Evolutionary conservation across 2,888 invertebrate species (phyloP).

Genomic region (Oasisia sp.): DNA sequence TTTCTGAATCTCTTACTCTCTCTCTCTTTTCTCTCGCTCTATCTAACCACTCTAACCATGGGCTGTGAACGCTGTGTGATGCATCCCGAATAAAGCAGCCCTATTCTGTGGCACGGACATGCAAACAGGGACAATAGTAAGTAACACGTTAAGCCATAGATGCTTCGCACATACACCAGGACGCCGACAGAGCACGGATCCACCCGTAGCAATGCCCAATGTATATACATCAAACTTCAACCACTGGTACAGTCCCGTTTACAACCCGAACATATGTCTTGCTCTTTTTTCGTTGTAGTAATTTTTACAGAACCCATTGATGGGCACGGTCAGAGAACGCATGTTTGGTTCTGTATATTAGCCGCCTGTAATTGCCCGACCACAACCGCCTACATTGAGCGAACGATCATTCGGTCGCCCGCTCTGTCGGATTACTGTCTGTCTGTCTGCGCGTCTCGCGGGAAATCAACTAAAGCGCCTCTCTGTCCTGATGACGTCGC

Average conservation of each 20-base stretch:
- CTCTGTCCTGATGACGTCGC: background rate
- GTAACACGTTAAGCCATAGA: too few species aligned
- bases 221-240: background rate
- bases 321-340: background rate
- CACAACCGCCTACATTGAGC: too few species aligned
- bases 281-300: background rate
- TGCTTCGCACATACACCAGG: background rate
- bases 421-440: background rate
- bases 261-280: background rate
- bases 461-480: constrained; percentile 12
- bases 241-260: background rate
- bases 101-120: background rate
- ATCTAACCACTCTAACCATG: background rate
- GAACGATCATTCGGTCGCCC: background rate
- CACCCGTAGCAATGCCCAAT: background rate
- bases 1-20: background rate
- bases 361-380: background rate
- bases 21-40: background rate
- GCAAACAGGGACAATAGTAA: too few species aligned
- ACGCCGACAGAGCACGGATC: background rate
- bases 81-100: too few species aligned
- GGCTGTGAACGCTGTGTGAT: too few species aligned
- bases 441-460: background rate
- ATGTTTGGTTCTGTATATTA: background rate
- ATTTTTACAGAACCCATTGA: background rate